These are phyloP conservation scores for Sisyra terminalis DNA, from an alignment of 2,888 invertebrate species.

Conservation along the genomic window DNA sequence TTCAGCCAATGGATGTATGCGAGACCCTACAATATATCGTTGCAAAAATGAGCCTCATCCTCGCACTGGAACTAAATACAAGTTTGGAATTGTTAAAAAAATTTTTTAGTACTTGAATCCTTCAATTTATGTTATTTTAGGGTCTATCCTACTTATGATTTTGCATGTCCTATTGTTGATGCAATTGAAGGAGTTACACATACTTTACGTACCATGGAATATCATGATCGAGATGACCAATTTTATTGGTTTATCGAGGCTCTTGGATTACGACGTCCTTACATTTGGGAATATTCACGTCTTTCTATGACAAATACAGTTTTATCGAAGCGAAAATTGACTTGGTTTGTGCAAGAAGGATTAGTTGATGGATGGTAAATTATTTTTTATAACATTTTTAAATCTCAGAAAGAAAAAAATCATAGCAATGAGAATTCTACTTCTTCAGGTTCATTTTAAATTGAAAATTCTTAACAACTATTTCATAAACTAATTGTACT, in stretches of 20 bases:
- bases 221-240: conserved; percentile 94
- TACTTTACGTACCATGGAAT: conserved; percentile 93
- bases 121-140: conserved; percentile 38
- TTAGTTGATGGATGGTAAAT: conserved; percentile 88
- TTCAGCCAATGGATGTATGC: conserved; percentile 87
- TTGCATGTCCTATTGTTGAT: conserved; percentile 98
- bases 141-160: conserved; percentile 99
- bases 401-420: background rate
- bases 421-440: too few species aligned
- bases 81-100: conserved; percentile 38
- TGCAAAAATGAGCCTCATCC: conserved; percentile 95
- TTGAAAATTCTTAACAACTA: too few species aligned
- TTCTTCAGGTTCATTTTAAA: too few species aligned
- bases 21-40: conserved; percentile 96
- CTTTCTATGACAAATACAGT: conserved; percentile 98
- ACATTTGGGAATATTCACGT: conserved; percentile 93
- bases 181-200: conserved; percentile 95
- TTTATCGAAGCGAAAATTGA: conserved; percentile 89
- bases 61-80: conserved; percentile 84
- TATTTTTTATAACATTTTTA: background rate
- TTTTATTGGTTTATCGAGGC: conserved; percentile 95
- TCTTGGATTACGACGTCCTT: conserved; percentile 68
- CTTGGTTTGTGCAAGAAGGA: conserved; percentile 93
- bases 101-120: too few species aligned
- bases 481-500: too few species aligned